phyloP scores from a whole-genome alignment of 2,113 vertebrate genomes.

The Gnathonemus echidnorhynchus region DNA sequence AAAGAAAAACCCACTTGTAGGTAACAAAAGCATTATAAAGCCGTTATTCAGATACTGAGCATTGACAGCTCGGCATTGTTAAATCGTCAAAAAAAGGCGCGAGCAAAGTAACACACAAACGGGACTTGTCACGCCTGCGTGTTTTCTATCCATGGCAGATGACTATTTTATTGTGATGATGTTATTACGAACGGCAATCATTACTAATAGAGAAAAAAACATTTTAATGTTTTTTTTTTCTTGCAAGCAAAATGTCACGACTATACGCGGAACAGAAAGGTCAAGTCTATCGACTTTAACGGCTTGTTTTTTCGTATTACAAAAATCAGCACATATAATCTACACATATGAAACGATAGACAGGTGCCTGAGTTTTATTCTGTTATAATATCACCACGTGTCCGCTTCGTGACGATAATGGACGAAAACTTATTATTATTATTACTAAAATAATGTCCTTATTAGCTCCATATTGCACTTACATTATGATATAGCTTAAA shows the following conservation, averaged over 20 bases:
- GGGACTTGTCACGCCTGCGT: background rate
- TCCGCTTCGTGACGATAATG: background rate
- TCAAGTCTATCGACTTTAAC: background rate
- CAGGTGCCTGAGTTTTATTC: background rate
- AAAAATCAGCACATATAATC: background rate
- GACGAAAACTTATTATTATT: background rate
- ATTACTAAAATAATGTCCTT: background rate
- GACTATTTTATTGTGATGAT: background rate
- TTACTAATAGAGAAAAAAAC: background rate
- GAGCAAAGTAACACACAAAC: background rate
- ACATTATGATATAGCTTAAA: background rate
- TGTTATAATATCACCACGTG: background rate
- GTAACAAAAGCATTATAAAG: conserved; percentile 9
- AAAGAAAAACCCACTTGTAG: background rate
- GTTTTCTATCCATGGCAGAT: background rate
- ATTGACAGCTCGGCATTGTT: background rate
- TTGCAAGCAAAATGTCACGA: background rate
- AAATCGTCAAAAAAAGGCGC: background rate
- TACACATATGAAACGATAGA: background rate
- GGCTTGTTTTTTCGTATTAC: background rate
- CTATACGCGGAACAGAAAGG: background rate
- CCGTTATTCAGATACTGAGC: background rate
- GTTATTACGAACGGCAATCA: background rate
- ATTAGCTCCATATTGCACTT: background rate
- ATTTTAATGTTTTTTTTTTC: background rate